These are phyloP conservation scores for Nixonia krombeini DNA, from an alignment of 1,140 invertebrate species.

Conservation along the genomic window DNA sequence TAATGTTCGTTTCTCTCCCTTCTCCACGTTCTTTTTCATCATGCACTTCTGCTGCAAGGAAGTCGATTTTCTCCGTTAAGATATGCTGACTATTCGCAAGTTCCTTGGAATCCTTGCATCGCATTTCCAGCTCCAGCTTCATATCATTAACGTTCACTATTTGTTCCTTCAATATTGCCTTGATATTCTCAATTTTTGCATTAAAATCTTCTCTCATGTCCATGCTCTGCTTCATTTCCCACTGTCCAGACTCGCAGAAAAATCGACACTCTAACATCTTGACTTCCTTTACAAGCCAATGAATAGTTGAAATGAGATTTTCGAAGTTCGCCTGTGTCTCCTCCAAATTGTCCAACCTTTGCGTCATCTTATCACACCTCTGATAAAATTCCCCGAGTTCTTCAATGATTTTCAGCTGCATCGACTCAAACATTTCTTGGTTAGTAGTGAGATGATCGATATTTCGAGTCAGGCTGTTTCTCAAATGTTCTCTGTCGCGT, in stretches of 20 bases:
- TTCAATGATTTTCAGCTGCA: constrained; percentile 32
- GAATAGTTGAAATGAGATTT: constrained; percentile 27
- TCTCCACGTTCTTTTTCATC: constrained; percentile 7
- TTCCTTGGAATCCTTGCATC: constrained; percentile 57
- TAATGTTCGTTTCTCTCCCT: constrained; percentile 31
- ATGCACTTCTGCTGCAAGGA: constrained; percentile 22
- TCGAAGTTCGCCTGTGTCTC: constrained; percentile 28
- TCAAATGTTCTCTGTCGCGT: constrained; percentile 39
- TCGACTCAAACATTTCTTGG: constrained; percentile 16
- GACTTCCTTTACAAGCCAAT: constrained; percentile 16
- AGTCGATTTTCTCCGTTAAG: constrained; percentile 38
- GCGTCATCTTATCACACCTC: constrained; percentile 6
- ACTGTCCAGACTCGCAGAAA: not conserved
- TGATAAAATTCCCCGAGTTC: constrained; percentile 20
- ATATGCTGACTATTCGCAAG: constrained; percentile 40
- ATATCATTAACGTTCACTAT: constrained; percentile 54
- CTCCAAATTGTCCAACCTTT: constrained; percentile 39
- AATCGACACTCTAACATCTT: not conserved
- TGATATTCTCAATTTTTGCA: constrained; percentile 54
- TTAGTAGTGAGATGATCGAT: constrained; percentile 13
- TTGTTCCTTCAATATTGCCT: constrained; percentile 62
- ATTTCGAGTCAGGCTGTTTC: constrained; percentile 29
- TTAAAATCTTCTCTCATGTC: not conserved
- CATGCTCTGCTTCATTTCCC: not conserved
- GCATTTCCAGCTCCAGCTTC: constrained; percentile 60